Evolutionary conservation across 2,888 invertebrate species (phyloP), one percentile per base, ranked within the genome.

Genomic region (Papilio gigon): DNA sequence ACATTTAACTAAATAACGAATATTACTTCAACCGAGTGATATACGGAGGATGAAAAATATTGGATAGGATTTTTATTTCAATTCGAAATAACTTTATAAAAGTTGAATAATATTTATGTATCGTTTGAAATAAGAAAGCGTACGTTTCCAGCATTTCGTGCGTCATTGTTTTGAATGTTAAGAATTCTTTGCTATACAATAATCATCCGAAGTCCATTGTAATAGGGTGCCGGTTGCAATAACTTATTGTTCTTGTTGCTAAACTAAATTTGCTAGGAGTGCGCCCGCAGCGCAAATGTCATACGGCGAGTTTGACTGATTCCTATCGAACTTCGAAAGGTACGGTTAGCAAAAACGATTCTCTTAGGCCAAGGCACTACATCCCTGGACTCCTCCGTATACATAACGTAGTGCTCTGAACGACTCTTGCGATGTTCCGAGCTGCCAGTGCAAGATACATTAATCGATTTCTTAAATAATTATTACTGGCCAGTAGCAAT

Each of bases 251-350:
- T 59, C 25, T 35, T 30, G 40, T 40, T 61, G 60, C 60, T 14
- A 50, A 67, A 64, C 50, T 20, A 47, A 61, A 50, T 60, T 40
- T 64, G 50, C 53, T 62, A 69, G 64, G 40, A 56, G 72, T 71
- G 73, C 71, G 74, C 71, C 71, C 69, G 75, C 74, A 79, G 59
- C 50, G 40, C 22, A 83, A 84, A 85, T 84, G 85, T 84, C 85
- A 85, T 84, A 83, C 80, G 78, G 75, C 75, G 77, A 33, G 53
- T 84, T 83, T 83, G 85, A 84, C 79, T 79, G 86, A 86, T 86
- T 77, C 77, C 82, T 79, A 86, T 86, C 85, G 80, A 84, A 80
- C 76, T 77, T 76, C 75, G 76, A 80, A 79, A 64, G 60, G 74
- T 83, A 84, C 75, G 67, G 81, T 76, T 72, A 71, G 80, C 80